phyloP scores from a whole-genome alignment of 2,888 invertebrate genomes.

The Drosophila aldrichi region DNA sequence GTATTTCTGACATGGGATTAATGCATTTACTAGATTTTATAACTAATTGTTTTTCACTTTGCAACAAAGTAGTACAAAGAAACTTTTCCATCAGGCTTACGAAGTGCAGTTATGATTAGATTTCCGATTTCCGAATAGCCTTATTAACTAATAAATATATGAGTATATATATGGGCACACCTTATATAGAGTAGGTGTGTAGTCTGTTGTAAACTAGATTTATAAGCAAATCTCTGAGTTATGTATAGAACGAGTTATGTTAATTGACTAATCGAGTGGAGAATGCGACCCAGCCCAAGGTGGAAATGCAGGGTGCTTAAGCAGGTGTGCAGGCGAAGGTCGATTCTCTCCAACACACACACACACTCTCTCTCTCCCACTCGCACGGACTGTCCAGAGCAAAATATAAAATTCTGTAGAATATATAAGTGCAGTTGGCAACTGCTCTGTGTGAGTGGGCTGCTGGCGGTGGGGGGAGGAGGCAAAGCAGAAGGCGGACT shows the following conservation, averaged over 20 bases:
- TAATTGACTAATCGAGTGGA: conserved; percentile 45
- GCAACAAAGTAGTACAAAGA: conserved; percentile 5
- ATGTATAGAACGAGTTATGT: conserved; percentile 60
- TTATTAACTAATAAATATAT: conserved; percentile 7
- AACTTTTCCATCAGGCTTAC: neutral
- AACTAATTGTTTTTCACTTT: conserved; percentile 16
- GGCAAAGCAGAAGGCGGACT: neutral
- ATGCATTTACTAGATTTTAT: neutral
- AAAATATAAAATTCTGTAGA: neutral
- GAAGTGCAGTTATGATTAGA: conserved; percentile 3
- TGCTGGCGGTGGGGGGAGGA: neutral
- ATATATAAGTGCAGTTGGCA: conserved; percentile 42
- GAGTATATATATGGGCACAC: conserved; percentile 23
- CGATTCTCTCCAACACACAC: conserved; percentile 1
- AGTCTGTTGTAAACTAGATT: conserved; percentile 41
- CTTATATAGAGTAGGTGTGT: conserved; percentile 29
- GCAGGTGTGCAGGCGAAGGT: conserved; percentile 65
- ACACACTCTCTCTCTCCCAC: conserved; percentile 7
- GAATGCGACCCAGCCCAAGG: conserved; percentile 61
- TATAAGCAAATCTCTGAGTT: conserved; percentile 57
- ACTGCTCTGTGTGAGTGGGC: conserved; percentile 14
- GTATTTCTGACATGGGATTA: neutral
- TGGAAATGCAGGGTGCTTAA: conserved; percentile 35
- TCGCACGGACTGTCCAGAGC: conserved; percentile 2
- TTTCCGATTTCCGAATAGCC: neutral